Conservation (phyloP, 2,888 invertebrate species). For the Cataglyphis altisquamis region DNA sequence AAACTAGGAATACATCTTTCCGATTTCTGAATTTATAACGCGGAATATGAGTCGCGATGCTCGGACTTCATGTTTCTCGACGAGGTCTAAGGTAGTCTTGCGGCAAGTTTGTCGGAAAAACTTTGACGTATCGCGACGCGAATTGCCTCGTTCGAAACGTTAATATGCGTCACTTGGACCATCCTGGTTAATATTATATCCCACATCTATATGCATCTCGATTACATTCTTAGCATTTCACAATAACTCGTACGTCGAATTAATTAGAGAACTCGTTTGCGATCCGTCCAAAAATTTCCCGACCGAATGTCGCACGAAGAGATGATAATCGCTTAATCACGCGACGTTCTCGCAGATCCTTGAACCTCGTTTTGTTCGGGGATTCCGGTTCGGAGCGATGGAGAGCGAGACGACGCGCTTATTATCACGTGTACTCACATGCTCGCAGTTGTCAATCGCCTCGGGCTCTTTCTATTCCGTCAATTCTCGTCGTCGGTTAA, state of each 20-base stretch:
- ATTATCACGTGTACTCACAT: conserved; percentile 68
- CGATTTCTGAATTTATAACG: neutral
- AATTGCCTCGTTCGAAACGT: neutral
- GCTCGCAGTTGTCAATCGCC: conserved; percentile 63
- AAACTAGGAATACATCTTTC: neutral
- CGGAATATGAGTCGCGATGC: neutral
- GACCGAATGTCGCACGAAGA: neutral
- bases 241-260: neutral
- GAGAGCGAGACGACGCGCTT: neutral
- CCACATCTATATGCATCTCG: neutral
- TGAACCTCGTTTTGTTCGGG: neutral
- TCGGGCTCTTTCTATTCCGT: conserved; percentile 58
- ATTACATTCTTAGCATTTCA: neutral
- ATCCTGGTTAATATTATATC: neutral
- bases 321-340: neutral
- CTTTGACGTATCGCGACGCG: neutral
- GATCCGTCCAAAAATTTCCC: neutral
- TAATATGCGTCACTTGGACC: neutral
- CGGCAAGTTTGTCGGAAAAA: neutral
- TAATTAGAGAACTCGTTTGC: too few species aligned
- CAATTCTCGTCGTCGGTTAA: conserved; percentile 59
- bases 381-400: neutral
- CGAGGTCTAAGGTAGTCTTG: neutral
- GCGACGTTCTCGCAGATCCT: neutral
- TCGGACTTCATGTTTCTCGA: neutral